phyloP scores from a whole-genome alignment of 2,797 vertebrate genomes.

The Aphelocoma californica region DNA sequence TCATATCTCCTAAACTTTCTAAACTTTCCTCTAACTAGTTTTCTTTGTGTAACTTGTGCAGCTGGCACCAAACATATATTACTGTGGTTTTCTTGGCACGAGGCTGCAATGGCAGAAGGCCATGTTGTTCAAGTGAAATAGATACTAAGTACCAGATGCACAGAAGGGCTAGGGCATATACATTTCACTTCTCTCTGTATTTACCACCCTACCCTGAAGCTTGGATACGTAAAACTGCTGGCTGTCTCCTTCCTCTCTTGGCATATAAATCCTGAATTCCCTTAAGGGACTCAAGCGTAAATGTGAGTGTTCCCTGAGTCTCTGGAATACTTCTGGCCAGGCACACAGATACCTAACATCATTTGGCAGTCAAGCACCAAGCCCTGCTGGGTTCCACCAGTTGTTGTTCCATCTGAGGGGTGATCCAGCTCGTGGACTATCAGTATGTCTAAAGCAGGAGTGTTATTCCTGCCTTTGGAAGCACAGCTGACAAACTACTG shows the following conservation, averaged over 20 bases:
- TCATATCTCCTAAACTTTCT: not conserved
- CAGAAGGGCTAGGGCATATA: not conserved
- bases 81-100: not conserved
- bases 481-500: not conserved
- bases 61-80: conserved; percentile 5
- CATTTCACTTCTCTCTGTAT: not conserved
- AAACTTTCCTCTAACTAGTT: not conserved
- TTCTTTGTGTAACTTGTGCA: not conserved
- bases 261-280: not conserved
- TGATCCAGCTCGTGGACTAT: not conserved
- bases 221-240: not conserved
- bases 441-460: not conserved
- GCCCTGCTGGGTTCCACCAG: not conserved
- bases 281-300: not conserved
- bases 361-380: not conserved
- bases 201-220: not conserved
- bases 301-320: not conserved
- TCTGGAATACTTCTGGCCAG: not conserved
- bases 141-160: not conserved
- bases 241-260: not conserved
- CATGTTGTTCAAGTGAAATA: conserved; percentile 22
- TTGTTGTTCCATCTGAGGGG: not conserved
- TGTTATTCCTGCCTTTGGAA: not conserved
- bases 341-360: not conserved
- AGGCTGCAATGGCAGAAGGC: not conserved